Conservation (phyloP, 1,140 invertebrate genomes). For the Dreissena rostriformis region DNA sequence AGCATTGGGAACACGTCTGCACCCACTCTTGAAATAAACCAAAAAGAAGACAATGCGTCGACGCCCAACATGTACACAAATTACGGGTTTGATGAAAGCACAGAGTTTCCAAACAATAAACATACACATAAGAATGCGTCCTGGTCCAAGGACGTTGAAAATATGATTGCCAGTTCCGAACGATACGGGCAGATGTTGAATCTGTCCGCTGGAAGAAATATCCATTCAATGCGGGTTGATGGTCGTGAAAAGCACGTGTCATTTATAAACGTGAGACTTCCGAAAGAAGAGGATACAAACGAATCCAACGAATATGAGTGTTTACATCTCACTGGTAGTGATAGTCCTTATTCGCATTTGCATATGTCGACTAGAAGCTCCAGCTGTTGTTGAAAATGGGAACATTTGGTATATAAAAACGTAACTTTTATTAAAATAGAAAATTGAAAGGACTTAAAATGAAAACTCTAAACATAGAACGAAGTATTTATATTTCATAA, state of each 20-base stretch:
- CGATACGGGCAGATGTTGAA: not conserved
- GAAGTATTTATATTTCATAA: not conserved
- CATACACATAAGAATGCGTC: conserved; percentile 1
- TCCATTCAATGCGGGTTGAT: not conserved
- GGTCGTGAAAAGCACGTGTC: conserved; percentile 29
- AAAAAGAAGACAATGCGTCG: not conserved
- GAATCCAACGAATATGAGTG: not conserved
- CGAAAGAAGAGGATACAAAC: not conserved
- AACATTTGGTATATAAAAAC: conserved; percentile 9
- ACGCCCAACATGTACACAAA: not conserved
- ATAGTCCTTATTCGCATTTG: not conserved
- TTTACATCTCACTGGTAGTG: not conserved
- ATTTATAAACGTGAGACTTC: conserved; percentile 34
- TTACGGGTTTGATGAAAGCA: conserved; percentile 3
- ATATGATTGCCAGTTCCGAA: not conserved
- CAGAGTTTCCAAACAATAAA: not conserved
- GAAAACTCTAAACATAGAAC: too few species aligned
- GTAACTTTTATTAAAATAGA: not conserved
- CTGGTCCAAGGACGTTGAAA: conserved; percentile 25
- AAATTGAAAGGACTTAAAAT: not conserved
- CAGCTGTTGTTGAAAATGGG: not conserved
- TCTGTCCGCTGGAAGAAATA: not conserved
- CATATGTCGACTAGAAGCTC: not conserved
- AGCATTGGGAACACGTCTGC: conserved; percentile 26
- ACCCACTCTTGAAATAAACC: not conserved